Percentiles rank a stretch among this genome's conserved stretches.
Evolutionary conservation across 2,797 vertebrate genomes (phyloP).

Genomic region (Enteromius anoplus): DNA sequence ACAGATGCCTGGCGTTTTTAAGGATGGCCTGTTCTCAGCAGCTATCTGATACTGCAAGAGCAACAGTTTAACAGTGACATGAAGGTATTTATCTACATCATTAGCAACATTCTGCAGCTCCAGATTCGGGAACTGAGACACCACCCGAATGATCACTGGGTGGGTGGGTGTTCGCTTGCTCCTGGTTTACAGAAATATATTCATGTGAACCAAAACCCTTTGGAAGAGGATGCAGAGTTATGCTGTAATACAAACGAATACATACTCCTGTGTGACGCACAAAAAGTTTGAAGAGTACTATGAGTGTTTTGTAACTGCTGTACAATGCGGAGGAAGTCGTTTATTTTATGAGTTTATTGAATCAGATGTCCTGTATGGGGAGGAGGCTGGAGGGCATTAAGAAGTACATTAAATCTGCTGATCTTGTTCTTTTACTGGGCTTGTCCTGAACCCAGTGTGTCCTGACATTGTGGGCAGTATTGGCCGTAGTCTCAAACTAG

Average conservation of each 20-base stretch:
- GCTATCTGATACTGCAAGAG: slow-evolving; percentile 26
- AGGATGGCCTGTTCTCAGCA: slow-evolving; percentile 10
- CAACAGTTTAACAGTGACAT: slow-evolving; percentile 31
- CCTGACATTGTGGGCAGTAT: neutral
- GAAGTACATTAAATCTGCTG: slow-evolving; percentile 37
- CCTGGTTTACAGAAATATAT: neutral
- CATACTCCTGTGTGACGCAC: neutral
- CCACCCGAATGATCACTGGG: neutral
- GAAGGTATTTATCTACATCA: slow-evolving; percentile 30
- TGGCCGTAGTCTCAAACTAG: neutral
- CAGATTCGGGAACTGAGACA: slow-evolving; percentile 29
- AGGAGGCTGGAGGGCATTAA: slow-evolving; percentile 4
- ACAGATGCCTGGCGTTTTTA: slow-evolving; percentile 19
- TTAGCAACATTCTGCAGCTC: slow-evolving; percentile 41
- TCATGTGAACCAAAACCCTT: neutral
- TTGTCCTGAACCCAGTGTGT: neutral
- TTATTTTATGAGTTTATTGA: slow-evolving; percentile 23
- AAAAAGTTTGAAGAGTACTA: neutral
- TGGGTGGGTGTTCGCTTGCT: neutral
- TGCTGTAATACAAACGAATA: neutral
- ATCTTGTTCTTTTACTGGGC: slow-evolving; percentile 22
- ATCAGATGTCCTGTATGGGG: slow-evolving; percentile 42
- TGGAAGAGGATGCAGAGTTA: neutral
- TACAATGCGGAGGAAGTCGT: neutral
- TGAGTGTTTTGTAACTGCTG: slow-evolving; percentile 2